A percentile compares a stretch with the other conserved stretches of the same genome.
Evolutionary conservation across 2,888 invertebrate species (phyloP).

Genomic region (Notodonta ziczac): DNA sequence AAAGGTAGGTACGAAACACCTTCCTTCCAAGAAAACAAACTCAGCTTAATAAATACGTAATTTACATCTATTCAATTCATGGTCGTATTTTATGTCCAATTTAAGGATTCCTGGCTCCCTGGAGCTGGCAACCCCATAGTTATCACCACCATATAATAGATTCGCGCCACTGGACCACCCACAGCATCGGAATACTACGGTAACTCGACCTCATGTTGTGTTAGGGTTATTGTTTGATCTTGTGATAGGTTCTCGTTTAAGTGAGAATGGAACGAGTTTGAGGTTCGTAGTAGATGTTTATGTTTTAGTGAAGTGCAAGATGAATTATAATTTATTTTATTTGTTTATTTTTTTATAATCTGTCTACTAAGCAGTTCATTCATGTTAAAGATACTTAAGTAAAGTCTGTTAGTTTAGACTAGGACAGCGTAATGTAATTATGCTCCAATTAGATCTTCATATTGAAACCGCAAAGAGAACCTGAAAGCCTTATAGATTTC

Average conservation of each 20-base stretch:
- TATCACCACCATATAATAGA: slow-evolving; percentile 38
- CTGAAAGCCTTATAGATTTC: no score
- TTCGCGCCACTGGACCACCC: slow-evolving; percentile 41
- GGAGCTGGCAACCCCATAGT: slow-evolving; percentile 31
- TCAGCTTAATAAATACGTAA: slow-evolving; percentile 11
- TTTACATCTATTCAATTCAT: slow-evolving; percentile 15
- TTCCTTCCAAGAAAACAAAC: slow-evolving; percentile 2
- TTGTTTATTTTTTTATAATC: no score
- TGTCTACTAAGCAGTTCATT: no score
- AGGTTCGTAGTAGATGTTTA: slow-evolving; percentile 16
- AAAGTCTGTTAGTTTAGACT: no score
- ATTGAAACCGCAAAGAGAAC: no score
- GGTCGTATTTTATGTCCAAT: slow-evolving; percentile 49
- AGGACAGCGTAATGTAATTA: no score
- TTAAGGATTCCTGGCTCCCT: slow-evolving; percentile 37
- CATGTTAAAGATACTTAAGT: no score
- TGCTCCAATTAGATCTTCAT: no score
- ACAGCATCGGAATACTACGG: slow-evolving; percentile 32
- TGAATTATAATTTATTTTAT: neutral
- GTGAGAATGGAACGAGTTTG: slow-evolving; percentile 18
- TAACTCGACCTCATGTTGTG: slow-evolving; percentile 25
- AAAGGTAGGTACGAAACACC: neutral
- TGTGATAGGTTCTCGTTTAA: slow-evolving; percentile 14
- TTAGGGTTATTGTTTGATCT: slow-evolving; percentile 4
- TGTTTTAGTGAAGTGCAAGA: neutral